phyloP scores from a whole-genome alignment of 2,797 vertebrate species.

The Crenuchus spilurus region DNA sequence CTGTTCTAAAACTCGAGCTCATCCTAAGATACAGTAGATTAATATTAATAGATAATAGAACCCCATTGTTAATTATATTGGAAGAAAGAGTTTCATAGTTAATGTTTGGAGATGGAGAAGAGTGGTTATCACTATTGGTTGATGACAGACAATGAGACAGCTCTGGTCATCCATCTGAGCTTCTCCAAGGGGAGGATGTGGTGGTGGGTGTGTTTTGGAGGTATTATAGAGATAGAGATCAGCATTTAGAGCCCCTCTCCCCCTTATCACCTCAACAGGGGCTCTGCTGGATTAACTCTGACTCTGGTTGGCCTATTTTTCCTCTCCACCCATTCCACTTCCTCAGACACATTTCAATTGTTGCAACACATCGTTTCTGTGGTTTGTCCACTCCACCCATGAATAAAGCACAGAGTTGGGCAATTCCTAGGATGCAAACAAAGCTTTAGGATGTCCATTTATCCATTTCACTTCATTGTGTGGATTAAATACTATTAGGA shows the following conservation, averaged over 20 bases:
- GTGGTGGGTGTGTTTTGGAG: constrained; percentile 31
- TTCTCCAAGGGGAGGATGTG: constrained; percentile 33
- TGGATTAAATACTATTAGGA: no score
- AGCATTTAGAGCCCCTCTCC: constrained; percentile 37
- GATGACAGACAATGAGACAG: constrained; percentile 4
- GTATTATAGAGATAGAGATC: constrained; percentile 54
- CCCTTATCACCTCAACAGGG: constrained; percentile 59
- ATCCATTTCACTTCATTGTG: not conserved
- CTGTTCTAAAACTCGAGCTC: no score
- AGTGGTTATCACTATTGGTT: not conserved
- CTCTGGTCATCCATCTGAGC: constrained; percentile 4
- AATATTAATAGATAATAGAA: no score
- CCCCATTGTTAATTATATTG: not conserved
- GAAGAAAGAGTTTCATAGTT: not conserved
- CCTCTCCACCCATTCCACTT: constrained; percentile 43
- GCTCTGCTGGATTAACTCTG: constrained; percentile 48
- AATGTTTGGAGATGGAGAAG: not conserved
- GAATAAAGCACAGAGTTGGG: constrained; percentile 18
- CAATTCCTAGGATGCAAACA: not conserved
- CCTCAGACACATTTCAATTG: constrained; percentile 48
- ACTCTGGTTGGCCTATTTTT: constrained; percentile 34
- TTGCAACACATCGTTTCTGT: constrained; percentile 45
- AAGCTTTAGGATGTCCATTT: no score
- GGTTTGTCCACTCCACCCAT: constrained; percentile 48
- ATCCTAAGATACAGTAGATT: no score